phyloP scores from a whole-genome alignment of 2,113 vertebrate genomes.

The Larimichthys crocea region DNA sequence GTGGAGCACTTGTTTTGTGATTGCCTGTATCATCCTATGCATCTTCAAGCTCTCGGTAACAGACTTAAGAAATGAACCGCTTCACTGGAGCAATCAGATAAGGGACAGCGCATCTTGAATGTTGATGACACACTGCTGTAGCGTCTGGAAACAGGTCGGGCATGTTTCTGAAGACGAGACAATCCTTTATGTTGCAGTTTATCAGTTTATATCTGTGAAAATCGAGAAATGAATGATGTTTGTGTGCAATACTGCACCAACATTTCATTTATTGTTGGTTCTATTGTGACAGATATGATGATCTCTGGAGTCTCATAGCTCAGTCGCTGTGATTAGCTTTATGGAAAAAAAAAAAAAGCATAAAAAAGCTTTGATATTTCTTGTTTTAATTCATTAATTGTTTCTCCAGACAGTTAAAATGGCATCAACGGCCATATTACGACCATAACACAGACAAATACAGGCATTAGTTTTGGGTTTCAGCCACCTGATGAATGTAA shows the following conservation, averaged over 20 bases:
- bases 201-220: not conserved
- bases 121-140: constrained; percentile 45
- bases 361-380: not conserved
- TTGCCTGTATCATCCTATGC: constrained; percentile 64
- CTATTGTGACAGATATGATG: not conserved
- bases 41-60: constrained; percentile 57
- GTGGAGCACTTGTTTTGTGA: constrained; percentile 61
- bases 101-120: constrained; percentile 41
- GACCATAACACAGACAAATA: not conserved
- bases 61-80: constrained; percentile 63
- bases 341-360: not conserved
- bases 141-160: constrained; percentile 11
- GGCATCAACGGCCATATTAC: not conserved
- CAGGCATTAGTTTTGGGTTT: not conserved
- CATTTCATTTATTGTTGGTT: not conserved
- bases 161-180: not conserved
- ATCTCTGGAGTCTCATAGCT: not conserved
- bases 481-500: not conserved
- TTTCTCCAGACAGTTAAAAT: too few relatives aligned
- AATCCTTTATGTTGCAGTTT: not conserved
- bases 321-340: not conserved
- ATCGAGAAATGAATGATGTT: not conserved
- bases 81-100: constrained; percentile 65
- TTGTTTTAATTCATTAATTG: not conserved
- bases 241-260: not conserved